These are phyloP conservation scores for Zaprionus obscuricornis DNA, from an alignment of 2,888 invertebrate species.

Conservation along the genomic window DNA sequence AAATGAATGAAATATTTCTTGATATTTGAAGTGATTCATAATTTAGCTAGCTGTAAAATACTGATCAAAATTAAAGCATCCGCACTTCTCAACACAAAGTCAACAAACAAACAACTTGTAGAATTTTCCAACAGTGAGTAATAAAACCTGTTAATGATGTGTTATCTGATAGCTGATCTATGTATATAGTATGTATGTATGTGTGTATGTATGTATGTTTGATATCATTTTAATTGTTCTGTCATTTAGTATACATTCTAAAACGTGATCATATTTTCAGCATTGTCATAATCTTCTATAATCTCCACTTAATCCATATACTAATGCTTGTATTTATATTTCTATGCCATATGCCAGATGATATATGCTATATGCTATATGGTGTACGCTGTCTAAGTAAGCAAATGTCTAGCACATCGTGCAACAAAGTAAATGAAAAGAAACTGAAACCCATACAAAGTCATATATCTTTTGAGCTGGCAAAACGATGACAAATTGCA, in stretches of 20 bases:
- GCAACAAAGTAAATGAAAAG: conserved; percentile 62
- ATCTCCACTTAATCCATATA: conserved; percentile 33
- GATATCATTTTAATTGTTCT: conserved; percentile 54
- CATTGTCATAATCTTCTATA: conserved; percentile 44
- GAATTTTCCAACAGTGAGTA: conserved; percentile 8
- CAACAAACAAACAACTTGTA: neutral
- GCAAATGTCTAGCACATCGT: conserved; percentile 32
- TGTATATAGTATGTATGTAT: no score
- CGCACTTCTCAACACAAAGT: neutral
- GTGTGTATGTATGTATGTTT: no score
- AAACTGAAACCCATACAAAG: conserved; percentile 57
- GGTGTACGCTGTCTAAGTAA: conserved; percentile 20
- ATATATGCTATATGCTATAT: no score
- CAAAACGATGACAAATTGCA: conserved; percentile 79
- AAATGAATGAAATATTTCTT: no score
- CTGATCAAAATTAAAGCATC: neutral
- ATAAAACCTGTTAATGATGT: conserved; percentile 37
- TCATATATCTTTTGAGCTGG: conserved; percentile 72
- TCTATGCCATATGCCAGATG: no score
- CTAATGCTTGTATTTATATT: neutral
- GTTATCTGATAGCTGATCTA: no score
- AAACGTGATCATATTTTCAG: conserved; percentile 52
- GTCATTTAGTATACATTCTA: conserved; percentile 47
- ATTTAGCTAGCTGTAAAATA: conserved; percentile 7
- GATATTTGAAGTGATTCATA: no score